Conservation (phyloP, 2,797 vertebrate species). For the Phalloptychus januarius region DNA sequence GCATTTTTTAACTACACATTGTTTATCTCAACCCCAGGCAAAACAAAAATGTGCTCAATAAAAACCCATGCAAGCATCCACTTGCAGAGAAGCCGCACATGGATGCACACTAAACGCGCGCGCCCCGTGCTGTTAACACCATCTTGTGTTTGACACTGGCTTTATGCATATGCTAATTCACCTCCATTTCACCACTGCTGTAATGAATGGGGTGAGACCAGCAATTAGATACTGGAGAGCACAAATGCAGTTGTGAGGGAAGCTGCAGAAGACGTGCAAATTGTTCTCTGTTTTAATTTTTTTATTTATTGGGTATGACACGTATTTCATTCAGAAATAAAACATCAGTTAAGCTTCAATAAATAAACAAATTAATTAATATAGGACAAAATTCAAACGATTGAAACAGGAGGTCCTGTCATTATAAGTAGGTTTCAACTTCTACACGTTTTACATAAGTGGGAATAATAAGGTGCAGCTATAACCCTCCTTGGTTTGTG, state of each 20-base stretch:
- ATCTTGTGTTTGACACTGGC: conserved; percentile 71
- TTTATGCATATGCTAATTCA: conserved; percentile 76
- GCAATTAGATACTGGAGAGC: conserved; percentile 60
- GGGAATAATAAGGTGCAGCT: conserved; percentile 18
- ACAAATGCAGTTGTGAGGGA: conserved; percentile 25
- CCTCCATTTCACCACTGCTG: conserved; percentile 60
- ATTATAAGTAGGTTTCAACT: conserved; percentile 33
- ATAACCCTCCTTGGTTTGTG: conserved; percentile 43
- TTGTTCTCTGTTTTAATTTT: conserved; percentile 10
- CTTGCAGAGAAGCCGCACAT: conserved; percentile 23
- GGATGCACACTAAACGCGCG: conserved; percentile 39
- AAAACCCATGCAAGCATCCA: conserved; percentile 24
- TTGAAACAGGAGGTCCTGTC: conserved; percentile 12
- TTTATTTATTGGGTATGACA: conserved; percentile 15
- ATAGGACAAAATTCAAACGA: conserved; percentile 20
- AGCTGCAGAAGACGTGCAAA: conserved; percentile 25
- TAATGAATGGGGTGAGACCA: conserved; percentile 71
- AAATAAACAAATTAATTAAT: conserved; percentile 1
- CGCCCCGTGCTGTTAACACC: conserved; percentile 68
- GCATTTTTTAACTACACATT: conserved; percentile 16
- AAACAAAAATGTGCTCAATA: conserved; percentile 36
- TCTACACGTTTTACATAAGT: conserved; percentile 40
- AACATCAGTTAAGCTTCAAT: conserved; percentile 41
- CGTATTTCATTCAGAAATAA: conserved; percentile 54
- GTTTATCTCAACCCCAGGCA: conserved; percentile 27